These are phyloP conservation scores for Drosophila arizonae DNA, from an alignment of 1,140 invertebrate genomes.

Conservation along the genomic window DNA sequence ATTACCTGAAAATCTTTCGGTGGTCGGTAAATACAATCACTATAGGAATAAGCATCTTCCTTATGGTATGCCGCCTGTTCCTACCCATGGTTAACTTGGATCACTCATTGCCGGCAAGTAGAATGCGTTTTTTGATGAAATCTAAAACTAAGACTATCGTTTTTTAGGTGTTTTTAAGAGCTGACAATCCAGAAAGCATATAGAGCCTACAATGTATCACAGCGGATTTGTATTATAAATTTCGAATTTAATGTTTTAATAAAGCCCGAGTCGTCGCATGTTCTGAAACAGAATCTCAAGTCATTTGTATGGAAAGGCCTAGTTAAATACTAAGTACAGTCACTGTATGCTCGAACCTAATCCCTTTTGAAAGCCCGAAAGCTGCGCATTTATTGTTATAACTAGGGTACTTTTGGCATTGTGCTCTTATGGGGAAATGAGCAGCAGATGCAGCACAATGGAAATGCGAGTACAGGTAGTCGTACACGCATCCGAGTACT, in stretches of 20 bases:
- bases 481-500: slow-evolving; percentile 3
- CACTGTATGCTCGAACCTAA: not conserved
- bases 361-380: not conserved
- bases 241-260: too few relatives aligned
- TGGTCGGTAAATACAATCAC: slow-evolving; percentile 13
- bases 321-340: not conserved
- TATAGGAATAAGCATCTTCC: not conserved
- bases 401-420: slow-evolving; percentile 27
- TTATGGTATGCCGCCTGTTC: not conserved
- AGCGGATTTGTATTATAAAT: too few relatives aligned
- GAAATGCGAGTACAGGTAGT: slow-evolving; percentile 12
- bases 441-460: slow-evolving; percentile 43
- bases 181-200: too few relatives aligned
- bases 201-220: too few relatives aligned
- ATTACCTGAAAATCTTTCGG: not conserved
- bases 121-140: not conserved
- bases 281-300: not conserved
- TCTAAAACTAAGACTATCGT: too few relatives aligned
- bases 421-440: slow-evolving; percentile 45
- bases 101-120: not conserved
- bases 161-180: too few relatives aligned
- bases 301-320: not conserved
- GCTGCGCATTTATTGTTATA: slow-evolving; percentile 22
- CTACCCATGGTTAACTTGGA: too few relatives aligned
- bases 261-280: not conserved